These are phyloP conservation scores for Dioctria rufipes DNA, from an alignment of 2,888 invertebrate genomes.

Conservation along the genomic window DNA sequence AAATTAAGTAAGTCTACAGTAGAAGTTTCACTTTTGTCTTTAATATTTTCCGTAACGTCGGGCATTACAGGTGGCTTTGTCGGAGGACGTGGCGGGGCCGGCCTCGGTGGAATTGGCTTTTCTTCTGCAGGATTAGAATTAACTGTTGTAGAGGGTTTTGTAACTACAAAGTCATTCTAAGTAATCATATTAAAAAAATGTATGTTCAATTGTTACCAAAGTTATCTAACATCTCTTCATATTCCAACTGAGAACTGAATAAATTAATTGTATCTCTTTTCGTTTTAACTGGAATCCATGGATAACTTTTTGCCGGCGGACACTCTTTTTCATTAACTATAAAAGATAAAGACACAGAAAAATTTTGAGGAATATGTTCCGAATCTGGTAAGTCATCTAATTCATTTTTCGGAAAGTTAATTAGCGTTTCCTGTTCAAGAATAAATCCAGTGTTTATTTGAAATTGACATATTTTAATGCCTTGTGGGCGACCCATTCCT, in stretches of 20 bases:
- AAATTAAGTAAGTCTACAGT: slow-evolving; percentile 76
- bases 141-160: slow-evolving; percentile 68
- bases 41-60: slow-evolving; percentile 67
- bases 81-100: slow-evolving; percentile 66
- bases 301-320: slow-evolving; percentile 78
- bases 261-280: slow-evolving; percentile 74
- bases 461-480: slow-evolving; percentile 89
- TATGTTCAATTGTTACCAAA: slow-evolving; percentile 76
- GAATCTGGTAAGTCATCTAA: slow-evolving; percentile 85
- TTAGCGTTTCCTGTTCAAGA: slow-evolving; percentile 79
- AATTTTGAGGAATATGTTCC: slow-evolving; percentile 80
- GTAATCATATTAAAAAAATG: neutral
- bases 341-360: slow-evolving; percentile 79
- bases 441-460: slow-evolving; percentile 94
- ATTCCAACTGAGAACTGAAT: slow-evolving; percentile 84
- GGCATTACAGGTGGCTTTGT: slow-evolving; percentile 66
- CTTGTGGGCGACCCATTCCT: slow-evolving; percentile 82
- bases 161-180: slow-evolving; percentile 66
- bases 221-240: slow-evolving; percentile 87
- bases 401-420: slow-evolving; percentile 83
- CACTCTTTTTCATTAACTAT: slow-evolving; percentile 81
- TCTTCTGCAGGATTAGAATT: slow-evolving; percentile 61
- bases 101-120: slow-evolving; percentile 56
- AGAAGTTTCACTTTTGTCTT: slow-evolving; percentile 61
- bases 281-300: slow-evolving; percentile 82